These are phyloP conservation scores for Telmatherina bonti DNA, from an alignment of 2,797 vertebrate species.

Conservation along the genomic window DNA sequence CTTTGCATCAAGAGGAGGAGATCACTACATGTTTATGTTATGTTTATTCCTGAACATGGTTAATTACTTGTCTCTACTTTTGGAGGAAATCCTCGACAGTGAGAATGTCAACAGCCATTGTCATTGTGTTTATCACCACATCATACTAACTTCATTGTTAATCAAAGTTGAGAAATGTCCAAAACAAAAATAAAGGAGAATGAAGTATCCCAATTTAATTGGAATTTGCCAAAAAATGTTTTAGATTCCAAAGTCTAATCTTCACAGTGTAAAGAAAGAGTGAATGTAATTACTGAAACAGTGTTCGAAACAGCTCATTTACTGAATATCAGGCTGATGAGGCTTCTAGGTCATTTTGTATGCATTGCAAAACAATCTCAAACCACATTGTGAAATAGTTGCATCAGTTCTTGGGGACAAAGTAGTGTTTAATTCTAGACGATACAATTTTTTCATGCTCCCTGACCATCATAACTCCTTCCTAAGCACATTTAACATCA, in stretches of 20 bases:
- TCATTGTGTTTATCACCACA: constrained; percentile 36
- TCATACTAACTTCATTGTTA: constrained; percentile 50
- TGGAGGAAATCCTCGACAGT: constrained; percentile 8
- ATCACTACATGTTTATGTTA: constrained; percentile 1
- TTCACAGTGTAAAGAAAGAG: not conserved
- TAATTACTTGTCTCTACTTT: not conserved
- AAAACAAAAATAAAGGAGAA: not conserved
- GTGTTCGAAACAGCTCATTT: not conserved
- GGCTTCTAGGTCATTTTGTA: not conserved
- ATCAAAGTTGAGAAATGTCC: not conserved
- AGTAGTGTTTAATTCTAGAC: not conserved
- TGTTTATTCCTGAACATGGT: not conserved
- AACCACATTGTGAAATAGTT: not conserved
- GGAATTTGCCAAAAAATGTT: not conserved
- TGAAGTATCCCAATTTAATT: not conserved
- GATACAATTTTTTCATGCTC: not conserved
- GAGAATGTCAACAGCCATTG: constrained; percentile 25
- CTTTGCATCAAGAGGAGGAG: not conserved
- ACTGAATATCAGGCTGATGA: not conserved
- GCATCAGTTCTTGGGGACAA: too few species aligned
- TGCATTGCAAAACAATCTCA: not conserved
- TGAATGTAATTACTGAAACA: not conserved
- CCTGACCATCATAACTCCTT: not conserved
- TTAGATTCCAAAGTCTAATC: not conserved
- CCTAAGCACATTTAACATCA: too few species aligned